Conservation (phyloP, 1,140 invertebrate genomes). For the Cotesia glomerata region DNA sequence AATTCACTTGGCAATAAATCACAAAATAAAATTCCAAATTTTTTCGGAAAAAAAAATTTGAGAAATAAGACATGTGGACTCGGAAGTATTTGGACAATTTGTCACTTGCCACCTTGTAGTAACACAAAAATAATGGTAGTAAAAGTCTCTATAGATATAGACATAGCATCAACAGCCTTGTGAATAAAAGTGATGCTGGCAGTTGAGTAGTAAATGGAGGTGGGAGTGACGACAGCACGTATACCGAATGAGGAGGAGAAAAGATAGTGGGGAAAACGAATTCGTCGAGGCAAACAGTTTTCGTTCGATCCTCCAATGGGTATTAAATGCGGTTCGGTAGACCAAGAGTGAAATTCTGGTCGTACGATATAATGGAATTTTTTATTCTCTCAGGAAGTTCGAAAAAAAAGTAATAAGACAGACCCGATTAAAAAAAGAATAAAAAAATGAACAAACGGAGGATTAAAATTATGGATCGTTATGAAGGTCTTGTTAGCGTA, state of each 20-base stretch:
- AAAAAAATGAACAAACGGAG: not conserved
- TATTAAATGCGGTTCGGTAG: conserved; percentile 17
- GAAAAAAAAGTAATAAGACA: not conserved
- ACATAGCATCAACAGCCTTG: no score
- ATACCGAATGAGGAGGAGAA: not conserved
- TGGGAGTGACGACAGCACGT: no score
- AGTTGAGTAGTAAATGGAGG: not conserved
- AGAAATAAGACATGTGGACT: no score
- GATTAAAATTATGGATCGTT: conserved; percentile 19
- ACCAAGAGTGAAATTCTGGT: conserved; percentile 16
- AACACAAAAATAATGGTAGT: no score
- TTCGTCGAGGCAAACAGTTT: conserved; percentile 15
- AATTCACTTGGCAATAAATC: no score
- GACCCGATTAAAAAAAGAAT: not conserved
- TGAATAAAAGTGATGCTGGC: no score
- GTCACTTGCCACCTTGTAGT: no score
- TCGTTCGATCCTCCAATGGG: conserved; percentile 10
- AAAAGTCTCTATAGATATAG: no score
- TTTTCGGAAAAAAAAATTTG: no score
- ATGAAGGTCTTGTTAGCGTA: conserved; percentile 9
- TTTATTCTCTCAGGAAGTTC: not conserved
- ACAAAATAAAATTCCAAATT: no score
- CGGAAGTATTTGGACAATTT: no score
- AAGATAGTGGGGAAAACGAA: not conserved
- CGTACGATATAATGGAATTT: conserved; percentile 11